Percentiles rank a stretch among this genome's conserved stretches.
Conservation (phyloP, 2,113 vertebrate species). For the Dolichallabes microphthalmus region DNA sequence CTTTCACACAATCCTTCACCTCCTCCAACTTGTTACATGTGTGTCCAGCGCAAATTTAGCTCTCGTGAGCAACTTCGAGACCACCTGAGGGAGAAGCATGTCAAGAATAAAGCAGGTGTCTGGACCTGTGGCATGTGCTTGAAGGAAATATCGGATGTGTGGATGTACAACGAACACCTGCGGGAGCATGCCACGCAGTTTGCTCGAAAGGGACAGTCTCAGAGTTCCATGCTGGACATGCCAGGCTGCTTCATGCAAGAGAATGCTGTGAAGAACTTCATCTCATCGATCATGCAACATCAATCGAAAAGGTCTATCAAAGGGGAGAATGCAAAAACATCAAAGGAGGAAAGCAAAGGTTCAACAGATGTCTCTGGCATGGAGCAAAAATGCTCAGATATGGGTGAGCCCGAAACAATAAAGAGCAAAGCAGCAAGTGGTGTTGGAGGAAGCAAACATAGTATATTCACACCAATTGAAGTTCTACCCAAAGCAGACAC, state of each 20-base stretch:
- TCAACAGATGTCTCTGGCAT: constrained; percentile 54
- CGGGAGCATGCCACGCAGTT: constrained; percentile 92
- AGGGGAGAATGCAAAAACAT: constrained; percentile 58
- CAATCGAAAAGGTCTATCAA: constrained; percentile 71
- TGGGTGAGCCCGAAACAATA: constrained; percentile 57
- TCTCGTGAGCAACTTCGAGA: constrained; percentile 90
- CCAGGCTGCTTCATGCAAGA: constrained; percentile 78
- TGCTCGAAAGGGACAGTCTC: constrained; percentile 85
- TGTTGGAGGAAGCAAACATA: constrained; percentile 63
- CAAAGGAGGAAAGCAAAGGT: constrained; percentile 64
- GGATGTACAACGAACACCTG: constrained; percentile 98
- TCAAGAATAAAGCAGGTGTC: constrained; percentile 84
- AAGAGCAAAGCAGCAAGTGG: constrained; percentile 65
- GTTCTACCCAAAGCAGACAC: constrained; percentile 69
- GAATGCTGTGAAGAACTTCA: constrained; percentile 78
- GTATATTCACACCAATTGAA: constrained; percentile 67
- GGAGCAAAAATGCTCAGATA: constrained; percentile 62
- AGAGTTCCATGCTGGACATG: constrained; percentile 78
- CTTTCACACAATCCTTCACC: constrained; percentile 91
- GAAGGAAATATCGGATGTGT: constrained; percentile 90
- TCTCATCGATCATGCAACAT: constrained; percentile 82
- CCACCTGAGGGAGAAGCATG: constrained; percentile 91
- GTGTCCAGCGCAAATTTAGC: constrained; percentile 93
- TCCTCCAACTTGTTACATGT: constrained; percentile 97
- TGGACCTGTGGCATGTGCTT: constrained; percentile 98